These are phyloP conservation scores for Chamaedrilus cognettii DNA, from an alignment of 2,888 invertebrate species.

Conservation along the genomic window DNA sequence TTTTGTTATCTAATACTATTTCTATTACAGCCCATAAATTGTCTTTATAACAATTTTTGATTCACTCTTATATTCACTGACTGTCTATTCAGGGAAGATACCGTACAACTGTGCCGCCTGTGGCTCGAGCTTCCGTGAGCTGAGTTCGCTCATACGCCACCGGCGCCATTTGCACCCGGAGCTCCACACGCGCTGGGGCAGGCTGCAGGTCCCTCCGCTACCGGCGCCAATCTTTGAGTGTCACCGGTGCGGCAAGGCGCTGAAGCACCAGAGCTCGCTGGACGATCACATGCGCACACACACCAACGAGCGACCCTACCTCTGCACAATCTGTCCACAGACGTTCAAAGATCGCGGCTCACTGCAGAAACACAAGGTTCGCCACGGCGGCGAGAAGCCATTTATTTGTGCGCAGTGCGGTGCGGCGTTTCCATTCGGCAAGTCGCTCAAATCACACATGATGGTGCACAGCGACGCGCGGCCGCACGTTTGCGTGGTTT, in stretches of 20 bases:
- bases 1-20: too few relatives aligned
- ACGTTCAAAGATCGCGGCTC: background rate
- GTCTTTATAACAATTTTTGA: too few relatives aligned
- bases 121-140: background rate
- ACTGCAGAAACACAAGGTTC: background rate
- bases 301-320: background rate
- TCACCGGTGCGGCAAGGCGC: background rate
- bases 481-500: background rate
- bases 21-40: too few relatives aligned
- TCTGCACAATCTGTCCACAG: background rate
- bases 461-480: background rate
- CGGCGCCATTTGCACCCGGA: background rate
- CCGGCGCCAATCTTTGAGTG: background rate
- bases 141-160: background rate
- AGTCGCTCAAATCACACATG: background rate
- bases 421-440: background rate
- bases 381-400: background rate
- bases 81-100: background rate
- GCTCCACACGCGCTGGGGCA: background rate
- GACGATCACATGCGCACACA: conserved; percentile 1
- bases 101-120: background rate
- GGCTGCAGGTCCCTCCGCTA: background rate
- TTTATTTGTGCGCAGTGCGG: background rate
- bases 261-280: background rate
- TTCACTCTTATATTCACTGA: too few relatives aligned